These are phyloP conservation scores for Masticophis lateralis DNA, from an alignment of 2,797 vertebrate species.

Conservation along the genomic window DNA sequence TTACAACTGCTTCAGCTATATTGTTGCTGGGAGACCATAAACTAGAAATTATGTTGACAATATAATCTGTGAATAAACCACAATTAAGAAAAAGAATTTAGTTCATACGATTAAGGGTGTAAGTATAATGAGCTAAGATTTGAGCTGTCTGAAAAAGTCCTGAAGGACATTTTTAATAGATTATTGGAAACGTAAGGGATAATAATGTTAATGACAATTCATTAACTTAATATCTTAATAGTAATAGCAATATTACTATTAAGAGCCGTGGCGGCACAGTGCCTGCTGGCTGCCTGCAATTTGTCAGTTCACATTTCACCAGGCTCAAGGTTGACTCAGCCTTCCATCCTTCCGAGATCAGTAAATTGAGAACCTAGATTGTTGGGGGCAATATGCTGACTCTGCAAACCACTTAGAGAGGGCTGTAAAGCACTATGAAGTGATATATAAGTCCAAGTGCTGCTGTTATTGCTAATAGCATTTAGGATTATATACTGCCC, in stretches of 20 bases:
- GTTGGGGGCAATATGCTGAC: too few relatives aligned
- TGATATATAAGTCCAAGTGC: too few relatives aligned
- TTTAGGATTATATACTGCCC: not conserved
- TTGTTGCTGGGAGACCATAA: not conserved
- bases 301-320: not conserved
- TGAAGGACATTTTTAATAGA: slow-evolving; percentile 28
- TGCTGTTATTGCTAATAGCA: not conserved
- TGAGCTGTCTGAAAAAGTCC: not conserved
- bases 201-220: not conserved
- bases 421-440: too few relatives aligned
- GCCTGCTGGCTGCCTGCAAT: not conserved
- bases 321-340: not conserved
- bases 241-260: not conserved
- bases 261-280: not conserved
- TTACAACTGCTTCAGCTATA: not conserved
- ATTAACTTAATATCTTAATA: not conserved
- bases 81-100: not conserved
- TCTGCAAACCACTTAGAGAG: too few relatives aligned
- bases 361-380: not conserved
- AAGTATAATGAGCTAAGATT: not conserved
- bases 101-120: slow-evolving; percentile 7
- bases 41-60: not conserved
- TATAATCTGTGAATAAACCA: not conserved
- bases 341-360: not conserved
- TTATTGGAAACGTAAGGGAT: not conserved